Evolutionary conservation across 1,140 invertebrate genomes (phyloP).

Genomic region (Atopsyche davidsoni): DNA sequence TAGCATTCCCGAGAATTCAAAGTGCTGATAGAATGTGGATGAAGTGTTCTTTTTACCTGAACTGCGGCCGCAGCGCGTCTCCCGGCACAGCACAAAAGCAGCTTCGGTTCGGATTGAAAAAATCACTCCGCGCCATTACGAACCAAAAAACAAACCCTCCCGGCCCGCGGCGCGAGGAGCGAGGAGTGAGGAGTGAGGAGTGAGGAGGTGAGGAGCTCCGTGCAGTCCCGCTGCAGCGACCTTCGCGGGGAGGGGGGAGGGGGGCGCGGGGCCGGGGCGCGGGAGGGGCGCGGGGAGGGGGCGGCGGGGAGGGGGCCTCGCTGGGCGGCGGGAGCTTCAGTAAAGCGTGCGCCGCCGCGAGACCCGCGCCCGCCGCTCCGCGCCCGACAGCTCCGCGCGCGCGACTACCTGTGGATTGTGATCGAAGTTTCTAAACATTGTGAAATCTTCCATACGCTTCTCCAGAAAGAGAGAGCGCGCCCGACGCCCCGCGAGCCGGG

Average conservation of each 20-base stretch:
- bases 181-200: no score
- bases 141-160: no score
- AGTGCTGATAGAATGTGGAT: no score
- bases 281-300: background rate
- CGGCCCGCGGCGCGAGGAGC: no score
- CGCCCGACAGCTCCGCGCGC: background rate
- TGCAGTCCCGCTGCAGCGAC: slow-evolving; percentile 4
- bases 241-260: slow-evolving; percentile 8
- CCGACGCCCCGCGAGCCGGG: background rate
- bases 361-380: background rate
- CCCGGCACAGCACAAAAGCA: no score
- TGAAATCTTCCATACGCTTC: background rate
- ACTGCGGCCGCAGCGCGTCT: no score
- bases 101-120: no score
- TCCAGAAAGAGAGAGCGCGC: background rate
- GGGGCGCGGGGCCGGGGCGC: background rate
- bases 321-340: slow-evolving; percentile 3
- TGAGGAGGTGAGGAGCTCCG: no score
- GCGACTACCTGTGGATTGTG: slow-evolving; percentile 19
- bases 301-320: slow-evolving; percentile 2
- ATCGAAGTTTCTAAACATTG: background rate
- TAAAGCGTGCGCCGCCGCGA: slow-evolving; percentile 7
- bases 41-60: no score
- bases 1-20: no score
- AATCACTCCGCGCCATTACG: no score